Evolutionary conservation across 2,888 invertebrate species (phyloP).

Genomic region (Volucella inanis): DNA sequence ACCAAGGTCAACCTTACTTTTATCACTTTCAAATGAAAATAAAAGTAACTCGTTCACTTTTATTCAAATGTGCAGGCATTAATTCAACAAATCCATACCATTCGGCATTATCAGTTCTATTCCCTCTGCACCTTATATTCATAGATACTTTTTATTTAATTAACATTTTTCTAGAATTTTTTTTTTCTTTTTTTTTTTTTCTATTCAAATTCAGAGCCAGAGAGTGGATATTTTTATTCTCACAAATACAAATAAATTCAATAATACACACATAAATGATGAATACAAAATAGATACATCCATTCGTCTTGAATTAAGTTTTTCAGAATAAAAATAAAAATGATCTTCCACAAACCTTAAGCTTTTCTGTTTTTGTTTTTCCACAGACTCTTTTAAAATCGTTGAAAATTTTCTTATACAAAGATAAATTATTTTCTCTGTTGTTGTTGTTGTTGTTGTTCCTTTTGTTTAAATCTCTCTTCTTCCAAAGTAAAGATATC

Average conservation of each 20-base stretch:
- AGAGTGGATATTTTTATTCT: constrained; percentile 39
- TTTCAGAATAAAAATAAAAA: constrained; percentile 70
- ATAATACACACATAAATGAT: neutral
- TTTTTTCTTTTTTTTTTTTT: constrained; percentile 5
- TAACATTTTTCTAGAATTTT: constrained; percentile 5
- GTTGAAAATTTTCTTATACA: constrained; percentile 3
- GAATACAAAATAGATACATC: neutral
- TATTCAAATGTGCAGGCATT: constrained; percentile 45
- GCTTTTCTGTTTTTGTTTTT: constrained; percentile 61
- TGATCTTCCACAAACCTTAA: constrained; percentile 72
- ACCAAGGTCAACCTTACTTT: neutral
- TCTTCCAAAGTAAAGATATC: constrained; percentile 59
- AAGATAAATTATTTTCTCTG: neutral
- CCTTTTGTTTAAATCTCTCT: constrained; percentile 13
- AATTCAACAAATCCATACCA: constrained; percentile 32
- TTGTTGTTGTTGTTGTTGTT: too few species aligned
- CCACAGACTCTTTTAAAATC: constrained; percentile 34
- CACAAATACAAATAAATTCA: constrained; percentile 21
- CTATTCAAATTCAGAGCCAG: neutral
- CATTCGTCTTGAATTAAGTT: constrained; percentile 27
- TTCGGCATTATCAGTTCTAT: constrained; percentile 40
- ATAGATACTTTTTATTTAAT: constrained; percentile 33
- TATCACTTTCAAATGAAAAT: constrained; percentile 1
- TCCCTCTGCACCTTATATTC: constrained; percentile 39
- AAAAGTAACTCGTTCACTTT: constrained; percentile 16